Evolutionary conservation across 2,888 invertebrate species (phyloP).

Genomic region (Diarsia mendica): DNA sequence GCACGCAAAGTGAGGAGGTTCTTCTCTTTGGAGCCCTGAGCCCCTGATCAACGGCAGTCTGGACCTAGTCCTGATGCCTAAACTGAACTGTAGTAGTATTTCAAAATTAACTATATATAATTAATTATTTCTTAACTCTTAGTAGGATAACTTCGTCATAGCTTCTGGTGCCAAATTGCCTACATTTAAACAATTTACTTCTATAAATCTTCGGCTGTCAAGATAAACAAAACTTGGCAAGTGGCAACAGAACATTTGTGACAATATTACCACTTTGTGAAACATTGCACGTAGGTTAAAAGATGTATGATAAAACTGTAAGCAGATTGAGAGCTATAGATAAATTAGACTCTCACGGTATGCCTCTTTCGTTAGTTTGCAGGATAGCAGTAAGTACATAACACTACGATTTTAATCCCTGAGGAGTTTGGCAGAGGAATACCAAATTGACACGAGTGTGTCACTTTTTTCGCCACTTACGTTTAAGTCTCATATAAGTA

Average conservation of each 20-base stretch:
- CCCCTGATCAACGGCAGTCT: not conserved
- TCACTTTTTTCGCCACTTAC: too few species aligned
- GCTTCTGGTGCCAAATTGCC: slow-evolving; percentile 10
- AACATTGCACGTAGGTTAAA: slow-evolving; percentile 31
- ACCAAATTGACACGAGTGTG: too few species aligned
- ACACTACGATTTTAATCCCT: not conserved
- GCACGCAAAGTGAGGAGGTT: not conserved
- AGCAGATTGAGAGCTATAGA: slow-evolving; percentile 26
- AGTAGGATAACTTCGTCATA: not conserved
- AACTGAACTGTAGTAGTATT: too few species aligned
- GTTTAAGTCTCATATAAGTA: too few species aligned
- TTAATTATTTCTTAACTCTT: too few species aligned
- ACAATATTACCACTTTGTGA: slow-evolving; percentile 28
- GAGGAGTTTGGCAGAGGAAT: not conserved
- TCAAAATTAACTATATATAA: too few species aligned
- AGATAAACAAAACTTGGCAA: slow-evolving; percentile 15
- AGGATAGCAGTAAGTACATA: not conserved
- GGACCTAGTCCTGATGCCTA: not conserved
- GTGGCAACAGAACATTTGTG: not conserved
- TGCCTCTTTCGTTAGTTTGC: slow-evolving; percentile 3
- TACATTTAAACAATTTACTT: slow-evolving; percentile 7
- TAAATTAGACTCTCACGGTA: slow-evolving; percentile 47
- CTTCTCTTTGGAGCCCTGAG: not conserved
- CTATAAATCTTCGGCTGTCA: slow-evolving; percentile 21
- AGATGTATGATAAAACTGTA: slow-evolving; percentile 36